Evolutionary conservation across 1,140 invertebrate genomes (phyloP).

Genomic region (Ectropis grisescens): DNA sequence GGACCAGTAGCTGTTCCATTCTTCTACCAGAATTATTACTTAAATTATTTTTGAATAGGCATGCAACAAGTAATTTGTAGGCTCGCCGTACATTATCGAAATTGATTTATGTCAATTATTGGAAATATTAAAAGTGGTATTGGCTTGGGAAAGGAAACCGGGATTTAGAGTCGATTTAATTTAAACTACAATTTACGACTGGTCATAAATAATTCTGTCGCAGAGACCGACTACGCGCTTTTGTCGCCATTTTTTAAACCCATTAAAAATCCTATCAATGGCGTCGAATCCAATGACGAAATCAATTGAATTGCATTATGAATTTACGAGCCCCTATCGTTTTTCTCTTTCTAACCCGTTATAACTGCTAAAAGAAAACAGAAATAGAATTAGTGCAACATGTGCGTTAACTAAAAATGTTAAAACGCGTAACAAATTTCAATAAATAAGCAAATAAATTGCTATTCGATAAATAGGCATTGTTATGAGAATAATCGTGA

Average conservation of each 20-base stretch:
- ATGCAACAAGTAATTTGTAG: conserved; percentile 4
- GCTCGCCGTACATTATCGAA: conserved; percentile 12
- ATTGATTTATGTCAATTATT: conserved; percentile 50
- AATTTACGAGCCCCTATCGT: conserved; percentile 13
- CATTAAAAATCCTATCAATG: conserved; percentile 66
- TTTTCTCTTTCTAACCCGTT: conserved; percentile 23
- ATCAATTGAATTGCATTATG: conserved; percentile 37
- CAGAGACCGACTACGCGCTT: conserved; percentile 39
- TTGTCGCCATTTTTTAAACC: conserved; percentile 61
- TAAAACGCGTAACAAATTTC: conserved; percentile 59
- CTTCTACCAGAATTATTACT: no score
- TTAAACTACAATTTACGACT: conserved; percentile 54
- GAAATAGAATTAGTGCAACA: conserved; percentile 20
- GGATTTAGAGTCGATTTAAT: conserved; percentile 60
- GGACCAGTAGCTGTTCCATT: no score
- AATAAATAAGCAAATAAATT: conserved; percentile 67
- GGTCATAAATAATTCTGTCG: conserved; percentile 53
- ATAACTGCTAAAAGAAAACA: conserved; percentile 15
- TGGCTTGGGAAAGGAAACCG: conserved; percentile 29
- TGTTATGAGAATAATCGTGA: conserved; percentile 52
- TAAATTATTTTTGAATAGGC: no score
- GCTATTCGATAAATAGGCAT: conserved; percentile 52
- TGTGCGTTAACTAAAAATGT: conserved; percentile 28
- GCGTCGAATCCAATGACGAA: conserved; percentile 38
- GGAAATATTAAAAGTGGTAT: conserved; percentile 31